Conservation (phyloP, 2,888 invertebrate genomes). For the Agrochola lychnidis region DNA sequence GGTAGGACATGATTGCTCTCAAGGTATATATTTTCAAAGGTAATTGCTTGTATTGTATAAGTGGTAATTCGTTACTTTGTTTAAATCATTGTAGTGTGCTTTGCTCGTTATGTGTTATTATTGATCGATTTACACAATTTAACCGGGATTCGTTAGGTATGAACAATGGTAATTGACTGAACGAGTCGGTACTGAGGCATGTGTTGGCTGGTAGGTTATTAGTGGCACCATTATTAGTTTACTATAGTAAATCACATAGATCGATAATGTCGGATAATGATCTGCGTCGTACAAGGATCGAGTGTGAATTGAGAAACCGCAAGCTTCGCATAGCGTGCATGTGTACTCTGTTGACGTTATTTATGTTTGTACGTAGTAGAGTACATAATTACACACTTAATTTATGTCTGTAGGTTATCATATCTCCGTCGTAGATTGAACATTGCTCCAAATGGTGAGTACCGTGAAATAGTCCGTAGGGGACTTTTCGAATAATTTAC, state of each 20-base stretch:
- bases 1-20: slow-evolving; percentile 64
- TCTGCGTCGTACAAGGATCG: slow-evolving; percentile 79
- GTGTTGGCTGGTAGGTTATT: slow-evolving; percentile 77
- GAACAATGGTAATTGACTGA: slow-evolving; percentile 79
- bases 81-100: slow-evolving; percentile 61
- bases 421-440: slow-evolving; percentile 26
- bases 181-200: slow-evolving; percentile 66
- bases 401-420: slow-evolving; percentile 36
- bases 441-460: slow-evolving; percentile 23
- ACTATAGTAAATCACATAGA: slow-evolving; percentile 84
- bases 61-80: slow-evolving; percentile 69
- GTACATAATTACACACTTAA: slow-evolving; percentile 16
- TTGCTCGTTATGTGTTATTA: slow-evolving; percentile 69
- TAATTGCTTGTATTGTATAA: slow-evolving; percentile 68
- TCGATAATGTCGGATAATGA: slow-evolving; percentile 85
- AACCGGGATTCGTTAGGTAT: slow-evolving; percentile 69
- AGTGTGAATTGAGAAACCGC: slow-evolving; percentile 83
- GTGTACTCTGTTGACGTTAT: slow-evolving; percentile 38
- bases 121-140: slow-evolving; percentile 72
- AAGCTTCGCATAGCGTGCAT: slow-evolving; percentile 70
- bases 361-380: slow-evolving; percentile 19
- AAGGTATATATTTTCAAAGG: slow-evolving; percentile 64
- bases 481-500: not conserved
- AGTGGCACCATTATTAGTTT: slow-evolving; percentile 84
- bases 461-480: not conserved